phyloP scores from a whole-genome alignment of 2,113 vertebrate genomes.

The Tenrec ecaudatus region DNA sequence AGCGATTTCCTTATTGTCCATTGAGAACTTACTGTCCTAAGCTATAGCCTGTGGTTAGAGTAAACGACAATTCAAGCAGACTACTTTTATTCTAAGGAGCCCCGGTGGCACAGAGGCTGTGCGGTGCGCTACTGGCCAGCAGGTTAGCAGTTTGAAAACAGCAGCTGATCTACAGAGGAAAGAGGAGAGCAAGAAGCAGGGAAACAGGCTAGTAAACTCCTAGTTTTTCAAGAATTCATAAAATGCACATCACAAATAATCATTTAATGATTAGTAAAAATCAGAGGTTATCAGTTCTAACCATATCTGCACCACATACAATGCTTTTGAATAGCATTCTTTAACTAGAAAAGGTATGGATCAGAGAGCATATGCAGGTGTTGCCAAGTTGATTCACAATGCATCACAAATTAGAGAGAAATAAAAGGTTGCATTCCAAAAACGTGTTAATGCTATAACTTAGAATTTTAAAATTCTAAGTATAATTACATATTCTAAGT shows the following conservation, averaged over 20 bases:
- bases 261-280: conserved; percentile 51
- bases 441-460: conserved; percentile 46
- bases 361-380: neutral
- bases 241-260: conserved; percentile 29
- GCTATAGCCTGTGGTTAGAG: conserved; percentile 54
- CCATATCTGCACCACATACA: neutral
- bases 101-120: no score
- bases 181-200: neutral
- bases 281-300: conserved; percentile 41
- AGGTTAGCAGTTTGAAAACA: no score
- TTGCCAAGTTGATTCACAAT: conserved; percentile 16
- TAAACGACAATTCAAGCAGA: conserved; percentile 54
- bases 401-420: conserved; percentile 47
- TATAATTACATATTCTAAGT: no score
- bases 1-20: conserved; percentile 62
- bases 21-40: conserved; percentile 61
- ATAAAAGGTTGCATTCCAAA: conserved; percentile 42
- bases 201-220: neutral
- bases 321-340: conserved; percentile 16
- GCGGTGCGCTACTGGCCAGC: no score
- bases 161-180: no score
- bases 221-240: conserved; percentile 31
- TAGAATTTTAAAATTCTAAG: conserved; percentile 49
- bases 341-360: conserved; percentile 63
- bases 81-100: conserved; percentile 28